phyloP scores from a whole-genome alignment of 2,888 invertebrate species.

The Adela reaumurella region DNA sequence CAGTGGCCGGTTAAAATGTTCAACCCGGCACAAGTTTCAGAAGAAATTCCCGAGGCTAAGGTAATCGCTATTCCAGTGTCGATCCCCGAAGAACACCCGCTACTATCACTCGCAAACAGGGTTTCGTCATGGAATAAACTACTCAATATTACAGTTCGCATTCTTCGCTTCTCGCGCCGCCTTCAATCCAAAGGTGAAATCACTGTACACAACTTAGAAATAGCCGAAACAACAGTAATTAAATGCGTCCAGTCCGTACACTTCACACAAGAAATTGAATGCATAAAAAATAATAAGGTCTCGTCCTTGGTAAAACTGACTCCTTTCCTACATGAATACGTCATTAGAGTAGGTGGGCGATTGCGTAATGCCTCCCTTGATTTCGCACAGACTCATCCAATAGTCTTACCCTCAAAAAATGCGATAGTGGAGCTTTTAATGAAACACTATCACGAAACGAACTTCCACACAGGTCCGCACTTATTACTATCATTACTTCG shows the following conservation, averaged over 20 bases:
- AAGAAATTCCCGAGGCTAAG: neutral
- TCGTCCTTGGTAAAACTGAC: neutral
- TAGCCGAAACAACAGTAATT: neutral
- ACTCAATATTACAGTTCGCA: neutral
- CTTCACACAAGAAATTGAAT: neutral
- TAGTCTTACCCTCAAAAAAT: neutral
- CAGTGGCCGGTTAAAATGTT: neutral
- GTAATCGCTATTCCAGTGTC: neutral
- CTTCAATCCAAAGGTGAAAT: neutral
- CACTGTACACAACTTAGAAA: neutral
- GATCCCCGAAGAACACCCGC: neutral
- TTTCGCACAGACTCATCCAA: neutral
- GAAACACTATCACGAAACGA: neutral
- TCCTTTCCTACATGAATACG: neutral
- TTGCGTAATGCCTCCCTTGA: neutral
- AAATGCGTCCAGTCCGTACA: neutral
- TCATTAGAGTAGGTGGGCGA: slow-evolving; percentile 2
- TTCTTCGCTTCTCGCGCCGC: neutral
- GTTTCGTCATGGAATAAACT: neutral
- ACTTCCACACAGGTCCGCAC: slow-evolving; percentile 1
- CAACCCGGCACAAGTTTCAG: neutral
- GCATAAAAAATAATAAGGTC: neutral
- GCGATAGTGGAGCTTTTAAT: neutral
- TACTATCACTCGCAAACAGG: neutral
- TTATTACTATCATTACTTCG: neutral